These are phyloP conservation scores for Stomorhina lunata DNA, from an alignment of 2,888 invertebrate genomes.

Conservation along the genomic window DNA sequence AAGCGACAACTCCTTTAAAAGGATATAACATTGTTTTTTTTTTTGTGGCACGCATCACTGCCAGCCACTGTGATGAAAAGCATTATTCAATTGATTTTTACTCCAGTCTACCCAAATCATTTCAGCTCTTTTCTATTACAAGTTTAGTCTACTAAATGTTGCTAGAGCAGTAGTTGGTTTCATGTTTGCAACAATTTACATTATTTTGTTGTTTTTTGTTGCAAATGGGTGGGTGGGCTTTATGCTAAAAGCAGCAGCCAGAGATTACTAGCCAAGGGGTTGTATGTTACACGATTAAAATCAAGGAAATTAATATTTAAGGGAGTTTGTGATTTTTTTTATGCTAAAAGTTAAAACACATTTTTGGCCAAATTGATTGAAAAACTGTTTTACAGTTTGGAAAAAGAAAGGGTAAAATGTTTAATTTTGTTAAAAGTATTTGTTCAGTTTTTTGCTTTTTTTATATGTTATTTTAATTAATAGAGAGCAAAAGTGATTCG, in stretches of 20 bases:
- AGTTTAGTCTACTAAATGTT: background rate
- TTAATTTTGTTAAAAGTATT: slow-evolving; percentile 32
- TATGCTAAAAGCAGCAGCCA: slow-evolving; percentile 12
- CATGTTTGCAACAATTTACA: background rate
- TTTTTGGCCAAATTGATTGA: slow-evolving; percentile 76
- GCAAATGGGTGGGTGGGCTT: slow-evolving; percentile 37
- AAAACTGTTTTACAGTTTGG: slow-evolving; percentile 73
- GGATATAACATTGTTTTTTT: slow-evolving; percentile 62
- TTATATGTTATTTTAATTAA: slow-evolving; percentile 12
- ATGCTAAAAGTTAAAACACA: background rate
- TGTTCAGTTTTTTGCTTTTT: background rate
- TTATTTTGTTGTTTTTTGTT: background rate
- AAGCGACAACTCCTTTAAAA: slow-evolving; percentile 65
- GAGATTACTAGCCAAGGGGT: slow-evolving; percentile 48
- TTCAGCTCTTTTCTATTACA: background rate
- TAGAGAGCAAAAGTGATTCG: background rate
- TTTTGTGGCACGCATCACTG: slow-evolving; percentile 63
- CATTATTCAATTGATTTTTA: slow-evolving; percentile 65
- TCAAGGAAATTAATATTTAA: slow-evolving; percentile 64
- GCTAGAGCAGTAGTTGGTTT: background rate
- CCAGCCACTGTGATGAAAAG: slow-evolving; percentile 65
- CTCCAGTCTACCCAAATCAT: slow-evolving; percentile 22
- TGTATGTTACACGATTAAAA: slow-evolving; percentile 54
- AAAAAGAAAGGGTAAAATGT: background rate
- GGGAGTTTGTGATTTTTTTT: slow-evolving; percentile 27